Percentiles rank a stretch among this genome's conserved stretches.
These are phyloP conservation scores for Sipha flava DNA, from an alignment of 1,140 invertebrate species.

Conservation along the genomic window DNA sequence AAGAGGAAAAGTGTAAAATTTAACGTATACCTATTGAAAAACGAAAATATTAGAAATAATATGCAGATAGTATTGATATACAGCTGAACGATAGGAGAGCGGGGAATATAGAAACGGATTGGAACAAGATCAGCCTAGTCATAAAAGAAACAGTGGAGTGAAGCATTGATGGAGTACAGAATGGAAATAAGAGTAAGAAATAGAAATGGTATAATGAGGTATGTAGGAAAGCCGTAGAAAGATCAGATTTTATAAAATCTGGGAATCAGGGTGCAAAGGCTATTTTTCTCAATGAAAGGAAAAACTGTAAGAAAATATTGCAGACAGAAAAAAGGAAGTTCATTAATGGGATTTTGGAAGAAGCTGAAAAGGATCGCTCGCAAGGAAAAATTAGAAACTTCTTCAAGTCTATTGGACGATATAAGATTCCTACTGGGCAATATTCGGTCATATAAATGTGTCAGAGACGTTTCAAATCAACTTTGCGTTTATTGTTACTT, in stretches of 20 bases:
- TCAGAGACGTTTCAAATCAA: too few relatives aligned
- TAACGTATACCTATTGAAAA: neutral
- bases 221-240: slow-evolving; percentile 5
- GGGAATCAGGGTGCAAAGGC: too few relatives aligned
- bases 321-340: neutral
- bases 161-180: neutral
- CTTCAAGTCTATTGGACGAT: neutral
- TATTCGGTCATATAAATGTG: too few relatives aligned
- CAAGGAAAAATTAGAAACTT: neutral
- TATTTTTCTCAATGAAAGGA: too few relatives aligned
- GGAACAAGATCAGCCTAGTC: neutral
- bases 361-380: neutral
- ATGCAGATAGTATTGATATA: neutral
- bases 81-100: neutral
- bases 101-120: neutral
- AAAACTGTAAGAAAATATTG: too few relatives aligned
- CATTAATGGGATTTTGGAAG: neutral
- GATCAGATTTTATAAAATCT: too few relatives aligned
- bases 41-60: neutral
- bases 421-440: too few relatives aligned
- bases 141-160: neutral
- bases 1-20: neutral
- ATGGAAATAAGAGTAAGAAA: neutral
- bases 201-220: slow-evolving; percentile 4
- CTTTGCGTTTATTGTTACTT: too few relatives aligned